Evolutionary conservation across 2,113 vertebrate genomes (phyloP), one percentile per base, ranked within the genome.

Genomic region (Trinectes maculatus): DNA sequence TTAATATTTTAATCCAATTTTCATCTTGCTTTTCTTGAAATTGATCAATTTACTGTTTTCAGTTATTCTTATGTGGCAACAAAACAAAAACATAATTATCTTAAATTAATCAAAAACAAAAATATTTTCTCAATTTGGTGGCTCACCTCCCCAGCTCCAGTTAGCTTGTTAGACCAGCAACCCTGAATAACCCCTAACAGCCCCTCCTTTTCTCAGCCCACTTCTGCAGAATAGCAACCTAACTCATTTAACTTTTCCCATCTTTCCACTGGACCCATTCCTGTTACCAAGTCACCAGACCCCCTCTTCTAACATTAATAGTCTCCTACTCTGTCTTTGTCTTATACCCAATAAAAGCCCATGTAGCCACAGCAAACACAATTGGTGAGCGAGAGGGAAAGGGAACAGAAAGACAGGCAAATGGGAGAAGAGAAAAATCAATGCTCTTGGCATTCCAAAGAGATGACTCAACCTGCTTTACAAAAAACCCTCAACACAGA

Each of bases 371-470:
- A 77, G 58, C 19, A 10, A 70, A 60, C 49, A 65, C 39, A 81
- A 72, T 37, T 74, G 80, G 82, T 51, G 42, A 57, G 60, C 33
- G 79, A 85, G 44, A 43, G 47, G 74, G 51, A 71, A 53, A 46
- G 43, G 39, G 54, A 53, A 51, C 22, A 34, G 22, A 40, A 64
- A 65, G 61, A 77, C 69, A 49, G 44, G 62, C 67, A 6, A 63
- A 71, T 19, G 46, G 64, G 72, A 36, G 51, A 29, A 69, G 53
- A 80, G 66, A 71, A 82, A 86, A 80, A 77, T 79, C 55, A 15
- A 85, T 86, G 85, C 84, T 87, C 69, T 81, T 81, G 75, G 77
- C 82, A 91, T 92, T 90, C 89, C 87, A 83, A 67, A 86, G 58
- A 59, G 77, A 83, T 92, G 83, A 91, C 77, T 87, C 84, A 89